Conservation (phyloP, 1,140 invertebrate species). For the Nephotettix cincticeps region DNA sequence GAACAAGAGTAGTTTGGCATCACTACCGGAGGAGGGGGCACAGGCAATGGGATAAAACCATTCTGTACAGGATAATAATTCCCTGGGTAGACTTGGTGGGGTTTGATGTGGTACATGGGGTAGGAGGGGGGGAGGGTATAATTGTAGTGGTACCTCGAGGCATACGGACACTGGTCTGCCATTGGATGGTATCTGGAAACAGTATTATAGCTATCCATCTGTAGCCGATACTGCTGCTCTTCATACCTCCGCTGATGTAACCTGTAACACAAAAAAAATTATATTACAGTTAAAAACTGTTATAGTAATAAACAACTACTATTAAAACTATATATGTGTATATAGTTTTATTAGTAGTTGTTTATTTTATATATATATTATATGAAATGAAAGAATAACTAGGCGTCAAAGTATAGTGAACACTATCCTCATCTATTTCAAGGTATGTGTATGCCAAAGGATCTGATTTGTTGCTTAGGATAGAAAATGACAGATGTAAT, state of each 20-base stretch:
- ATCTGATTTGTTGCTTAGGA: too few species aligned
- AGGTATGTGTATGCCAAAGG: too few species aligned
- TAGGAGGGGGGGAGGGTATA: slow-evolving; percentile 26
- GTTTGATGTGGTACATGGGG: slow-evolving; percentile 30
- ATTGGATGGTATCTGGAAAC: slow-evolving; percentile 22
- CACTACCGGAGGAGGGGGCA: slow-evolving; percentile 3
- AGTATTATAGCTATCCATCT: slow-evolving; percentile 21
- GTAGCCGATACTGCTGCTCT: slow-evolving; percentile 40
- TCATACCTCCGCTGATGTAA: slow-evolving; percentile 47
- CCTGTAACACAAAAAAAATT: too few species aligned
- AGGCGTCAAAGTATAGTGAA: too few species aligned
- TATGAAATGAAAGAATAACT: too few species aligned
- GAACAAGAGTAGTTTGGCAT: slow-evolving; percentile 26
- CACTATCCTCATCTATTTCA: too few species aligned
- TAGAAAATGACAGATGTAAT: too few species aligned
- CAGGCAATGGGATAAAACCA: slow-evolving; percentile 27
- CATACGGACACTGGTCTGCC: slow-evolving; percentile 20
- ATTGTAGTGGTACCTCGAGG: slow-evolving; percentile 27
- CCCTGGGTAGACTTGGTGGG: slow-evolving; percentile 25
- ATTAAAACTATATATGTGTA: too few species aligned
- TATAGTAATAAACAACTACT: too few species aligned
- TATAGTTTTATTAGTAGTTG: too few species aligned
- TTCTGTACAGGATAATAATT: slow-evolving; percentile 34
- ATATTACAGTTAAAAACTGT: too few species aligned
- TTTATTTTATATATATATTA: too few species aligned